These are phyloP conservation scores for Nycteola revayana DNA, from an alignment of 2,888 invertebrate genomes.

Conservation along the genomic window DNA sequence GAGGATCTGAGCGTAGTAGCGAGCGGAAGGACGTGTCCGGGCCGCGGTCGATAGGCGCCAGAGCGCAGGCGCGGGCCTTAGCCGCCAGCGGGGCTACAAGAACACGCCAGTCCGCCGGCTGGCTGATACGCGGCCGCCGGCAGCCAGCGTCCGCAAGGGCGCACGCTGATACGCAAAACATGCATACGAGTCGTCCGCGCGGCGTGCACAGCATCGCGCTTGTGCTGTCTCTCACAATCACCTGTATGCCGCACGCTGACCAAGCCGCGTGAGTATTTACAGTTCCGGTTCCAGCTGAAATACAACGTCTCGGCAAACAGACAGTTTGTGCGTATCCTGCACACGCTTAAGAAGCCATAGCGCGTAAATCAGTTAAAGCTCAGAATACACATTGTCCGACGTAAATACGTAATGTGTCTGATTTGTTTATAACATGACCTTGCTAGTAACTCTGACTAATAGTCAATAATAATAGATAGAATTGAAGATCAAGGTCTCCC, in stretches of 20 bases:
- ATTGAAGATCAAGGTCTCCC: slow-evolving; percentile 19
- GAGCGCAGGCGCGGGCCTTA: slow-evolving; percentile 62
- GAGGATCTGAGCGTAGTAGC: slow-evolving; percentile 54
- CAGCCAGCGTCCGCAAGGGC: slow-evolving; percentile 56
- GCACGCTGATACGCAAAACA: slow-evolving; percentile 55
- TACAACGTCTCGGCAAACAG: slow-evolving; percentile 26
- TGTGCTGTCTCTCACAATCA: slow-evolving; percentile 61
- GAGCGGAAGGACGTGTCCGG: slow-evolving; percentile 53
- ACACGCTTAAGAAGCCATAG: slow-evolving; percentile 50
- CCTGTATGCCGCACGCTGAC: slow-evolving; percentile 62
- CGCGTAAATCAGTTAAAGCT: slow-evolving; percentile 46
- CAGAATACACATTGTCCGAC: slow-evolving; percentile 37
- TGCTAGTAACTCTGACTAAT: slow-evolving; percentile 31
- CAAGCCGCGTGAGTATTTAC: slow-evolving; percentile 67
- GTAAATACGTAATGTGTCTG: no score
- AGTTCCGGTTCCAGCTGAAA: slow-evolving; percentile 17
- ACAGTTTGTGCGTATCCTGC: slow-evolving; percentile 25
- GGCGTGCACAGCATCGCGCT: slow-evolving; percentile 65
- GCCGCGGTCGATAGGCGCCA: slow-evolving; percentile 61
- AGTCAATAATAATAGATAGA: slow-evolving; percentile 23
- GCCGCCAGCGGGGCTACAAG: slow-evolving; percentile 42
- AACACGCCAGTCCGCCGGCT: slow-evolving; percentile 64
- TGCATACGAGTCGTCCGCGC: slow-evolving; percentile 65
- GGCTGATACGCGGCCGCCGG: slow-evolving; percentile 67
- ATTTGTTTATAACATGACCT: slow-evolving; percentile 40